phyloP scores from a whole-genome alignment of 2,797 vertebrate genomes.

The Pogonophryne albipinna region DNA sequence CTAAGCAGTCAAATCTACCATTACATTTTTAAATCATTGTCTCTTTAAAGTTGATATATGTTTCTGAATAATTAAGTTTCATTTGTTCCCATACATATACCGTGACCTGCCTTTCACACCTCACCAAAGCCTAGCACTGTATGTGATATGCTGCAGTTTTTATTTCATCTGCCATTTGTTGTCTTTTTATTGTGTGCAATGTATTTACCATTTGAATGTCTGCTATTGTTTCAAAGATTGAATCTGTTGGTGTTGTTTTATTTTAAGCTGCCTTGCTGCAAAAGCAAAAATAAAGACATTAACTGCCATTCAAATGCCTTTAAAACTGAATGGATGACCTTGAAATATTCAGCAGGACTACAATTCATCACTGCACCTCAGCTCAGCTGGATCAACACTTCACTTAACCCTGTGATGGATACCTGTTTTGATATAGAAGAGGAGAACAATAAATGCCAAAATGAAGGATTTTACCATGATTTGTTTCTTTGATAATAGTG shows the following conservation, averaged over 20 bases:
- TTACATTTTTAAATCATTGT: background rate
- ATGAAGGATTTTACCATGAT: slow-evolving; percentile 46
- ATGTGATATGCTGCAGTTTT: background rate
- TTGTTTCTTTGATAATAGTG: slow-evolving; percentile 48
- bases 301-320: slow-evolving; percentile 2
- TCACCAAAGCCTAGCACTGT: background rate
- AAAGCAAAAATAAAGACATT: slow-evolving; percentile 4
- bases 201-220: background rate
- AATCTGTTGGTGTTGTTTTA: background rate
- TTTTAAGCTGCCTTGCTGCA: background rate
- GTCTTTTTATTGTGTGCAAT: background rate
- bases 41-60: background rate
- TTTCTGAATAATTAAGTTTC: background rate
- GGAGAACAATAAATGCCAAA: slow-evolving; percentile 57
- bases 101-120: background rate
- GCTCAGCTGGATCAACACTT: slow-evolving; percentile 29
- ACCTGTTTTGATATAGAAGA: slow-evolving; percentile 19
- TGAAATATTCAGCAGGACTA: background rate
- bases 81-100: background rate
- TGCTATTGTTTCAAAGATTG: background rate
- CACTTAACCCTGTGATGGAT: slow-evolving; percentile 48
- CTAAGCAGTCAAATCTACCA: background rate
- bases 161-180: background rate
- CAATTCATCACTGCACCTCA: slow-evolving; percentile 10
- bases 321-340: slow-evolving; percentile 17